phyloP scores from a whole-genome alignment of 2,888 invertebrate species.

The Serrognathus titanus region DNA sequence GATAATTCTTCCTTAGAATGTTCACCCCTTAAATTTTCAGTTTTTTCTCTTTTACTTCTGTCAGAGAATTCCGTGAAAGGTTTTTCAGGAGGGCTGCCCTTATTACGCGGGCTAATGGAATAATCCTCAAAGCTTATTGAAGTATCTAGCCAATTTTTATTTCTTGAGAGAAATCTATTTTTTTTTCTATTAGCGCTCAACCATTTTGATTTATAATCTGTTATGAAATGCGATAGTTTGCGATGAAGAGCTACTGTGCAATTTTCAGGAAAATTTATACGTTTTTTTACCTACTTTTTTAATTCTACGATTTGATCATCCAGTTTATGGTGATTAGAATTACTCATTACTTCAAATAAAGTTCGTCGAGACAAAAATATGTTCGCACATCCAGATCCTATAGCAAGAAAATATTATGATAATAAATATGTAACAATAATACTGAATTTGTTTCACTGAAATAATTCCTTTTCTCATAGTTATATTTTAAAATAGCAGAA shows the following conservation, averaged over 20 bases:
- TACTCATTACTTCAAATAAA: background rate
- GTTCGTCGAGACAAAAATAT: background rate
- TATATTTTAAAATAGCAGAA: too few species aligned
- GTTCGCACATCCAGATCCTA: too few species aligned
- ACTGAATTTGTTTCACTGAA: too few species aligned
- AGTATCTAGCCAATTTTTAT: slow-evolving; percentile 1
- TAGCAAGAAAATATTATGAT: too few species aligned
- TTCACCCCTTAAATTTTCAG: too few species aligned
- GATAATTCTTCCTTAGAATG: slow-evolving; percentile 3
- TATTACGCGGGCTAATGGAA: background rate
- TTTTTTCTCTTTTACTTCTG: background rate
- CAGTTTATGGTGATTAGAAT: background rate
- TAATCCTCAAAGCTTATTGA: too few species aligned
- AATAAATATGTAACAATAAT: too few species aligned
- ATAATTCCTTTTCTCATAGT: too few species aligned
- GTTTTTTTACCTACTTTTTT: background rate
- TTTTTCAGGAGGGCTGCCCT: slow-evolving; percentile 1
- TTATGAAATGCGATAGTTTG: background rate
- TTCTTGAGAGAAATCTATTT: background rate
- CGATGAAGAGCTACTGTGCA: background rate
- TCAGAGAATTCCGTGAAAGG: background rate
- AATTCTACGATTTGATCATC: background rate
- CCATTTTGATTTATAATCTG: slow-evolving; percentile 1
- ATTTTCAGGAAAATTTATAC: background rate
- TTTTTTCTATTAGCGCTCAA: background rate